Evolutionary conservation across 2,888 invertebrate species (phyloP).

Genomic region (Rhamphomyia laevipes): DNA sequence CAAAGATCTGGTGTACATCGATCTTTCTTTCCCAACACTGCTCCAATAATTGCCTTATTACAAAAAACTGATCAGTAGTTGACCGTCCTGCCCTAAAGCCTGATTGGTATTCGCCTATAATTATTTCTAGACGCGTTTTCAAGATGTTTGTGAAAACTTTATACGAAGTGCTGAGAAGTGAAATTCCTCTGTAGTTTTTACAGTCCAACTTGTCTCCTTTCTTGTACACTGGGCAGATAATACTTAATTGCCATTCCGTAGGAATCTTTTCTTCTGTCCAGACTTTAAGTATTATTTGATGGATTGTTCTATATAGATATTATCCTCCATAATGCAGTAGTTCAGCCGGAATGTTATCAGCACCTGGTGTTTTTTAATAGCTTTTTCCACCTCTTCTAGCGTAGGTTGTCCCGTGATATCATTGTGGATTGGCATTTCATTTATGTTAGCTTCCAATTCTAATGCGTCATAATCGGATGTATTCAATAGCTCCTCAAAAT

Average conservation of each 20-base stretch:
- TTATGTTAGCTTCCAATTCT: not conserved
- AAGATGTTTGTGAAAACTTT: not conserved
- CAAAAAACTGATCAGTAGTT: not conserved
- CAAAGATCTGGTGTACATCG: not conserved
- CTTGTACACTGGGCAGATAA: not conserved
- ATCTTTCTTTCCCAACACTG: slow-evolving; percentile 1
- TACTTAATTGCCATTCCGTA: not conserved
- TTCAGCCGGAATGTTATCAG: not conserved
- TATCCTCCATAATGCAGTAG: not conserved
- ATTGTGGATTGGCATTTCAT: not conserved
- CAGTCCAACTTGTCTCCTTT: not conserved
- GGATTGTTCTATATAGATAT: not conserved
- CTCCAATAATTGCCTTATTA: not conserved
- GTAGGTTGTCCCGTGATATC: not conserved
- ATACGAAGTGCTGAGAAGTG: not conserved
- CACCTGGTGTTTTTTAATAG: not conserved
- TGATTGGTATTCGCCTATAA: slow-evolving; percentile 1
- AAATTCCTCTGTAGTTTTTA: not conserved
- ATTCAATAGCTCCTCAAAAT: not conserved
- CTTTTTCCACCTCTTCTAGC: not conserved
- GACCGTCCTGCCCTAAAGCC: slow-evolving; percentile 1
- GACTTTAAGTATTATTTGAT: not conserved
- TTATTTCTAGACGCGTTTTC: not conserved
- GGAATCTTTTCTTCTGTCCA: not conserved
- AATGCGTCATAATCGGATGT: not conserved